phyloP scores from a whole-genome alignment of 2,113 vertebrate species.

The Cranoglanis bouderius region DNA sequence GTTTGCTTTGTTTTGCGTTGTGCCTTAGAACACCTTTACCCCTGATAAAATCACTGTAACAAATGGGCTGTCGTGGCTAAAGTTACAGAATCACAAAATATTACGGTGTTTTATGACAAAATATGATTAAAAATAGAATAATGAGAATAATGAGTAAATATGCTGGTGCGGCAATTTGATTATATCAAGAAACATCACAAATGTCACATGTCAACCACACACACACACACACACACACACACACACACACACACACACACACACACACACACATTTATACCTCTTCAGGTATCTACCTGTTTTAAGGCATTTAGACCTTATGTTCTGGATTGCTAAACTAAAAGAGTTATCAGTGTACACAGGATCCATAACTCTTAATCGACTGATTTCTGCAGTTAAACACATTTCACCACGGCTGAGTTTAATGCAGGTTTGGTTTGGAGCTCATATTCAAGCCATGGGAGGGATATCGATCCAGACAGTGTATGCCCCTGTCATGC shows the following conservation, averaged over 20 bases:
- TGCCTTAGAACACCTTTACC: too few relatives aligned
- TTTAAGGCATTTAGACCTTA: background rate
- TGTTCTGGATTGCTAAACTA: background rate
- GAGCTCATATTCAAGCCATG: background rate
- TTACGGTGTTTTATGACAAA: background rate
- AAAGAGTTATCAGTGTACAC: background rate
- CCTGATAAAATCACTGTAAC: background rate
- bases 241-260: too few relatives aligned
- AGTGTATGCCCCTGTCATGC: constrained; percentile 35
- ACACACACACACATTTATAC: too few relatives aligned
- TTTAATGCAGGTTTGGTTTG: constrained; percentile 20
- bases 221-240: too few relatives aligned
- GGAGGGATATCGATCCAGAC: constrained; percentile 45
- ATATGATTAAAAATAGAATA: background rate
- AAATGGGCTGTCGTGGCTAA: background rate
- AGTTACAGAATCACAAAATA: background rate
- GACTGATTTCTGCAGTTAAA: background rate
- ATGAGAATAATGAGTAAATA: background rate
- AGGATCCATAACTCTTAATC: background rate
- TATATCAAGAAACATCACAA: background rate
- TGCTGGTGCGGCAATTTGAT: background rate
- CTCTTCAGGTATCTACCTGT: background rate
- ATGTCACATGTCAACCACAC: background rate
- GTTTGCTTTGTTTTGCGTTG: background rate
- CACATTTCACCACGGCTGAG: background rate